A percentile compares a stretch with the other conserved stretches of the same genome.
These are phyloP conservation scores for Siderastrea siderea DNA, from an alignment of 92 coral and sea anemone genomes.

Conservation along the genomic window DNA sequence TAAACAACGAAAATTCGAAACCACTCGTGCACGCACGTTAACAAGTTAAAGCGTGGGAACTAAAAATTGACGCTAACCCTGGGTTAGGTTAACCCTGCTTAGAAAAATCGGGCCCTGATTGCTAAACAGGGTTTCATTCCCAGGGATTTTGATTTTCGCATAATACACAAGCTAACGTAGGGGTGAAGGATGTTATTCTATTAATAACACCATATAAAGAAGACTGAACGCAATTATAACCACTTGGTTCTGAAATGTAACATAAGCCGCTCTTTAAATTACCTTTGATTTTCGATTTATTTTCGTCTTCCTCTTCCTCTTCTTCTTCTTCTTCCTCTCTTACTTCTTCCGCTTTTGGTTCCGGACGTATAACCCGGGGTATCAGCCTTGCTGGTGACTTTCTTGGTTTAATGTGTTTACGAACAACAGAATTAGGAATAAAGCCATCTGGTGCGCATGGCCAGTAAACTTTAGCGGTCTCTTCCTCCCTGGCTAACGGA, in stretches of 20 bases:
- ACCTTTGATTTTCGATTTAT: slow-evolving; percentile 10
- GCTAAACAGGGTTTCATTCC: no score
- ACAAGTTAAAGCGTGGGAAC: no score
- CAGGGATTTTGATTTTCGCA: no score
- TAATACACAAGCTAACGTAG: no score
- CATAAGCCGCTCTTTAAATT: not conserved
- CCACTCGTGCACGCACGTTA: no score
- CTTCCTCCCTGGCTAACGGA: slow-evolving; percentile 12
- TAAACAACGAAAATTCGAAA: no score
- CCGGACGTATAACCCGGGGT: slow-evolving; percentile 16
- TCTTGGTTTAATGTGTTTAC: slow-evolving; percentile 62
- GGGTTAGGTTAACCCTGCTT: no score
- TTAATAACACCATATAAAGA: no score
- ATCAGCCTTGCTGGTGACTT: slow-evolving; percentile 69
- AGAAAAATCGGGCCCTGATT: no score
- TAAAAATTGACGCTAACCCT: no score
- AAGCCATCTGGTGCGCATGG: slow-evolving; percentile 97
- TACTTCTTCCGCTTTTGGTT: not conserved
- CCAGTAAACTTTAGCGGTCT: slow-evolving; percentile 77
- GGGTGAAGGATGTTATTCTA: no score
- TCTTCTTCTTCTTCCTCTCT: slow-evolving; percentile 31
- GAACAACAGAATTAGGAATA: slow-evolving; percentile 95
- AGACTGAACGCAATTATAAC: not conserved
- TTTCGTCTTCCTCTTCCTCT: slow-evolving; percentile 18
- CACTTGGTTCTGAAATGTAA: not conserved